phyloP scores from a whole-genome alignment of 1,140 invertebrate species.

The Phortica variegata region DNA sequence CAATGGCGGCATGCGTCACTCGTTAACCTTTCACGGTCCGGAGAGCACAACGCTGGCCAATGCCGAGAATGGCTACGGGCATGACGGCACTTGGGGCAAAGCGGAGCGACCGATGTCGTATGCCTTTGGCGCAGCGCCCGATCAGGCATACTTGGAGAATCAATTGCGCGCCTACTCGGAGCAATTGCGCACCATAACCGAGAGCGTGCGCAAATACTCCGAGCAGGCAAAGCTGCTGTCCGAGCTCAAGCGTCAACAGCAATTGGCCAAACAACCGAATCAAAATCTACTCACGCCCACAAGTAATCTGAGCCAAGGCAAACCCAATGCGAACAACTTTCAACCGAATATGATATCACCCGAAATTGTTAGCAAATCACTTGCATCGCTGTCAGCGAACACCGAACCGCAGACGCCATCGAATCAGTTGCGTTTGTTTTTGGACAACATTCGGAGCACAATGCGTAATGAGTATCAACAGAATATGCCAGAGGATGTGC shows the following conservation, averaged over 20 bases:
- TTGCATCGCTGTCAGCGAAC: constrained; percentile 38
- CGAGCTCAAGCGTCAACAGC: constrained; percentile 51
- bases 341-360: constrained; percentile 51
- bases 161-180: constrained; percentile 53
- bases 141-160: constrained; percentile 53
- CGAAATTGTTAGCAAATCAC: constrained; percentile 50
- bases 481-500: constrained; percentile 48
- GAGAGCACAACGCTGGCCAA: constrained; percentile 13
- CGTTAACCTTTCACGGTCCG: constrained; percentile 45
- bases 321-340: constrained; percentile 32
- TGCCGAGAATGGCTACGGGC: background rate
- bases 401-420: constrained; percentile 48
- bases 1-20: constrained; percentile 50
- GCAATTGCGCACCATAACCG: constrained; percentile 51
- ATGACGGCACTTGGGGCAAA: constrained; percentile 15
- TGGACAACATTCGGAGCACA: constrained; percentile 54
- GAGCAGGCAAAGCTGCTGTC: constrained; percentile 54
- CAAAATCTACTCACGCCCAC: constrained; percentile 33
- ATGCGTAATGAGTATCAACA: constrained; percentile 54
- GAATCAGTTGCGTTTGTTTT: constrained; percentile 44
- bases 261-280: constrained; percentile 41
- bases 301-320: background rate
- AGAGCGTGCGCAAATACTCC: constrained; percentile 54
- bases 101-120: constrained; percentile 43
- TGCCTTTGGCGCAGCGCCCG: constrained; percentile 39